phyloP scores from a whole-genome alignment of 2,797 vertebrate genomes.

The Crenuchus spilurus region DNA sequence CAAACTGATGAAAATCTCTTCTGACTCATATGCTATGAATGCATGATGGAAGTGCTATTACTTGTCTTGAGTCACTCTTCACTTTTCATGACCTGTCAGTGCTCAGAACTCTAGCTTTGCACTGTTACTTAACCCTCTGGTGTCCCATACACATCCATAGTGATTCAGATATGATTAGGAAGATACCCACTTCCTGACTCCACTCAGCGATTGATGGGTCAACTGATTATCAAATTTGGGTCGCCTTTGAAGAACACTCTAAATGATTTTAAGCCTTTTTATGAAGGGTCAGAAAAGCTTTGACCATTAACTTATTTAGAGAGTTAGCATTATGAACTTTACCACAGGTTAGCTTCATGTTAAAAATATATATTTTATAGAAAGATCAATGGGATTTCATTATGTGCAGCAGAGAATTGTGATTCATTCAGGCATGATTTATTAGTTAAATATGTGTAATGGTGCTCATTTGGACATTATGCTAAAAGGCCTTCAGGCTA shows the following conservation, averaged over 20 bases:
- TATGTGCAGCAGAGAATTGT: background rate
- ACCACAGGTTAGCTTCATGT: background rate
- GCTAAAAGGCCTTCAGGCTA: background rate
- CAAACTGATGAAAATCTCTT: constrained; percentile 9
- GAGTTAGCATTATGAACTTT: background rate
- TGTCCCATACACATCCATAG: constrained; percentile 1
- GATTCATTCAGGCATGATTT: constrained; percentile 5
- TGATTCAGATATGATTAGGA: constrained; percentile 28
- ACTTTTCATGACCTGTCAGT: constrained; percentile 3
- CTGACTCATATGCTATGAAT: constrained; percentile 6
- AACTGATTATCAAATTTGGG: constrained; percentile 18
- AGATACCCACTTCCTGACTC: constrained; percentile 31
- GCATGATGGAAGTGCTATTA: background rate
- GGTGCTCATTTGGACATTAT: background rate
- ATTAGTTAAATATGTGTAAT: constrained; percentile 25
- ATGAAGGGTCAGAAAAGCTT: background rate
- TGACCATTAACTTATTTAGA: background rate
- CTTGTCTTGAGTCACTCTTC: background rate
- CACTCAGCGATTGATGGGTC: constrained; percentile 15
- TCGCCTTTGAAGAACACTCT: constrained; percentile 25
- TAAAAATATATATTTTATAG: background rate
- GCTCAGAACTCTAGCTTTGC: background rate
- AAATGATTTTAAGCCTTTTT: background rate
- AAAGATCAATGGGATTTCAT: background rate
- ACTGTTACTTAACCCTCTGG: background rate